Evolutionary conservation across 2,113 vertebrate species (phyloP), one percentile per base, ranked within the genome.

Genomic region (Chauna torquata): DNA sequence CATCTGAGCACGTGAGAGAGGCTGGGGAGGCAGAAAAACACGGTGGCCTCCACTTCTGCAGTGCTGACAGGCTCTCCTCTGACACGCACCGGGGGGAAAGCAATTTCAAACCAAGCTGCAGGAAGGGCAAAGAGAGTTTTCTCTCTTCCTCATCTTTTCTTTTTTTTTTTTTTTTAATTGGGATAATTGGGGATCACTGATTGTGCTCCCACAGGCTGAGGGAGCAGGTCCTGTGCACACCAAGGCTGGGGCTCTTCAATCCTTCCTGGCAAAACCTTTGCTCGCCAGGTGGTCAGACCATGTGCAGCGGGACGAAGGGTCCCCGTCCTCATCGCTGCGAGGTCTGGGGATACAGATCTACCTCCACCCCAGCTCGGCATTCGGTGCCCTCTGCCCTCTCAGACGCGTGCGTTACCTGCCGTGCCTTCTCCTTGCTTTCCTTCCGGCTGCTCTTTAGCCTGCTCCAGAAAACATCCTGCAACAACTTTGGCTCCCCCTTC

Each of bases 1-100:
- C 89, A 95, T 91, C 44, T 66, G 85, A 96, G 91, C 92, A 92
- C 6, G 44, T 89, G 92, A 93, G 95, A 75, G 65, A 92, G 86
- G 74, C 89, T 71, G 65, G 32, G 58, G 79, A 62, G 80, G 72
- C 66, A 69, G 89, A 84, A 94, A 61, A 93, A 82, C 3, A 1
- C 7, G 16, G 49, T 30, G 82, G 71, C 83, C 78, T 66, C 49
- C 30, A 71, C 87, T 81, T 83, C 79, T 79, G 89, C 89, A 82
- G 71, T 36, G 38, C 62, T 49, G 55, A 16, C 82, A 92, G 69
- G 66, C 45, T 85, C 59, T 90, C 54, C 83, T 87, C 81, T 3
- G 0, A 40, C 24, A 27, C 50, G 66, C 70, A 40, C 20, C 0
- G 4, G 62, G 40, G 62, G 27, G 42, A 79, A 87, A 85, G 40